phyloP scores from a whole-genome alignment of 1,140 invertebrate species.

The Nylanderia fulva region DNA sequence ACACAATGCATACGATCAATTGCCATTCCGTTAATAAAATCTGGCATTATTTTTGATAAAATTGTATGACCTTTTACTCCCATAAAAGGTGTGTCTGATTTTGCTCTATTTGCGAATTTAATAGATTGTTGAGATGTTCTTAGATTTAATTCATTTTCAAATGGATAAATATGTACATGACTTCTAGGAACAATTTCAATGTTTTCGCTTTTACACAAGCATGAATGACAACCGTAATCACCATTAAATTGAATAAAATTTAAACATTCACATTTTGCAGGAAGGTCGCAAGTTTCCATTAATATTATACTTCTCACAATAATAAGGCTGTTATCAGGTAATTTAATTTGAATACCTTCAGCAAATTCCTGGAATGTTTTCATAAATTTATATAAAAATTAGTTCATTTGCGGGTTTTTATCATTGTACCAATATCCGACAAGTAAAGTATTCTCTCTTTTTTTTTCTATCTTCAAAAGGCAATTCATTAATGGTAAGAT shows the following conservation, averaged over 20 bases:
- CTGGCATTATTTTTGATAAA: background rate
- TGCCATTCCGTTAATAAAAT: background rate
- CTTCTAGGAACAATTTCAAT: background rate
- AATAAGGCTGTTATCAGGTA: no score
- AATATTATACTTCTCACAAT: background rate
- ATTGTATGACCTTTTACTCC: background rate
- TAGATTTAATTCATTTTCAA: background rate
- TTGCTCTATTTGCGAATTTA: background rate
- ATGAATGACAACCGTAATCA: background rate
- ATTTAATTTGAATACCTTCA: no score
- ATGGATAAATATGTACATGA: background rate
- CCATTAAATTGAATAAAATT: conserved; percentile 5
- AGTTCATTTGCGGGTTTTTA: no score
- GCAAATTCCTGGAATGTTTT: no score
- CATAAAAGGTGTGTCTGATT: background rate
- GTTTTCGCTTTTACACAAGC: background rate
- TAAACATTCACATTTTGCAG: background rate
- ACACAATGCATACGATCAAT: conserved; percentile 2
- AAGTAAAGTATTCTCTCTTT: no score
- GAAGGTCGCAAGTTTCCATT: conserved; percentile 8
- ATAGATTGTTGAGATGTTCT: background rate
- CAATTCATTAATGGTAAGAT: no score
- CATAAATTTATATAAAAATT: no score
- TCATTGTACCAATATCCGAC: no score
- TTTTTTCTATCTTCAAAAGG: no score